Evolutionary conservation across 23 tunicate species (phyloP).

Genomic region (Aplidium turbinatum): DNA sequence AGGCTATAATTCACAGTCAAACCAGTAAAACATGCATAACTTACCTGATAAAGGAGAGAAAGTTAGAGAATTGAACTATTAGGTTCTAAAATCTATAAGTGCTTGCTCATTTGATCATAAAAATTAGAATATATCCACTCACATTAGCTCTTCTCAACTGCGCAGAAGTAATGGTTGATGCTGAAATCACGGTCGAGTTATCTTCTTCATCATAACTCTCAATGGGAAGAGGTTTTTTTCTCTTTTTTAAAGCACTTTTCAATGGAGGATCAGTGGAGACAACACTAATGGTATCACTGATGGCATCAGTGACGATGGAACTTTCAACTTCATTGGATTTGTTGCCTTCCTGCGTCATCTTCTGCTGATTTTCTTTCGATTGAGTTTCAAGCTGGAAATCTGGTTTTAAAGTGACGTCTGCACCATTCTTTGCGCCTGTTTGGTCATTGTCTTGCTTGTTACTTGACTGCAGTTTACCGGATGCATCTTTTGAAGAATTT

Average conservation of each 20-base stretch:
- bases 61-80: background rate
- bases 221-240: slow-evolving; percentile 28
- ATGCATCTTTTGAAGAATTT: too few relatives aligned
- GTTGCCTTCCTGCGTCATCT: background rate
- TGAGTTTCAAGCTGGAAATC: background rate
- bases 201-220: slow-evolving; percentile 52
- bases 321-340: slow-evolving; percentile 18
- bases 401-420: background rate
- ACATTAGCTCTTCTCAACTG: slow-evolving; percentile 39
- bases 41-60: background rate
- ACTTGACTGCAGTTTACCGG: background rate
- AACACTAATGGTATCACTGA: slow-evolving; percentile 23
- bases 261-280: slow-evolving; percentile 53
- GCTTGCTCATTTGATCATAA: background rate
- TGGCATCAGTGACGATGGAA: slow-evolving; percentile 23
- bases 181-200: slow-evolving; percentile 52
- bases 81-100: background rate
- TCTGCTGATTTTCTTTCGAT: background rate
- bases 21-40: background rate
- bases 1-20: too few relatives aligned
- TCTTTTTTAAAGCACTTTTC: slow-evolving; percentile 66
- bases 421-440: background rate
- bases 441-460: background rate
- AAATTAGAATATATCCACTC: background rate
- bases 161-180: slow-evolving; percentile 36